Evolutionary conservation across 1,140 invertebrate species (phyloP).

Genomic region (Ceratina japonica): DNA sequence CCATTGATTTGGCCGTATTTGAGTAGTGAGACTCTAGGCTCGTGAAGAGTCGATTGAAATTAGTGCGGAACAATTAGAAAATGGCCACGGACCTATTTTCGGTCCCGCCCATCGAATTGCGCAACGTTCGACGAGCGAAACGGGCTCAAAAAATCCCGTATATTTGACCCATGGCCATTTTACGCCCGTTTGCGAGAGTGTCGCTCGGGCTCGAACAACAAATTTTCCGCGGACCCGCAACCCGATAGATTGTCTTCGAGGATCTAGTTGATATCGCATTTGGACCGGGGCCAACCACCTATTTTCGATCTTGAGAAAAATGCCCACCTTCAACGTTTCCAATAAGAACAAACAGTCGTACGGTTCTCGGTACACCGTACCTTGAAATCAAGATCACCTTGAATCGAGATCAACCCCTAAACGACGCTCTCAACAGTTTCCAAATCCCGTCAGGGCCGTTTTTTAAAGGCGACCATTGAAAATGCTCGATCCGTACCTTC

Average conservation of each 20-base stretch:
- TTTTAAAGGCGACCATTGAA: no score
- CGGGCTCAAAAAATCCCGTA: not conserved
- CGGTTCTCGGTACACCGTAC: no score
- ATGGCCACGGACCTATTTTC: slow-evolving; percentile 32
- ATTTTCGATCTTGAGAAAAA: slow-evolving; percentile 61
- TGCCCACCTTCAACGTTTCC: slow-evolving; percentile 51
- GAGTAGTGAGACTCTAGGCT: not conserved
- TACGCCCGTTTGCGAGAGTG: not conserved
- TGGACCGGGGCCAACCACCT: slow-evolving; percentile 52
- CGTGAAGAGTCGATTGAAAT: not conserved
- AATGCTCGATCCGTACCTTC: no score
- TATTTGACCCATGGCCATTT: slow-evolving; percentile 1
- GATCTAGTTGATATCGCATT: slow-evolving; percentile 53
- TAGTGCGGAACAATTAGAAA: slow-evolving; percentile 24
- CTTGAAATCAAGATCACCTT: no score
- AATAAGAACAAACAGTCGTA: no score
- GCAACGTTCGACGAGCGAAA: slow-evolving; percentile 15
- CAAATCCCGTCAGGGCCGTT: no score
- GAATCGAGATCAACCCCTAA: no score
- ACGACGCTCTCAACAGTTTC: no score
- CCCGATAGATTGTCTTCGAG: slow-evolving; percentile 53
- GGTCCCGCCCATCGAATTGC: slow-evolving; percentile 34
- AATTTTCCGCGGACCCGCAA: no score
- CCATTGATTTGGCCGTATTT: no score
- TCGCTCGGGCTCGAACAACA: not conserved